phyloP scores from a whole-genome alignment of 2,797 vertebrate genomes.

The Pantherophis alleghaniensis region DNA sequence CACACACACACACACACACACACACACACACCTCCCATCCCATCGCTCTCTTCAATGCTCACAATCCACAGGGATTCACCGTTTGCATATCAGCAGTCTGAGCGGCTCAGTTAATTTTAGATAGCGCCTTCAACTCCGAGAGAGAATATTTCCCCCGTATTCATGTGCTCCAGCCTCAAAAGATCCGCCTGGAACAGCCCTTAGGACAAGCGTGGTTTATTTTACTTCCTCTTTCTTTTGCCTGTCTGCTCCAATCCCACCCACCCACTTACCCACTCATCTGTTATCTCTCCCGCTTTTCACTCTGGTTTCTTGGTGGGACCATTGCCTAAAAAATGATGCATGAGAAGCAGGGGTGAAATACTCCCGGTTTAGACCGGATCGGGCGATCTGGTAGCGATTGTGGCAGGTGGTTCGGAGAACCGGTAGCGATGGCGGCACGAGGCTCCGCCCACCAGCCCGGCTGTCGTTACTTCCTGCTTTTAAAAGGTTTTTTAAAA shows the following conservation, averaged over 20 bases:
- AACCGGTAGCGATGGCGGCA: too few species aligned
- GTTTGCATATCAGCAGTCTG: constrained; percentile 44
- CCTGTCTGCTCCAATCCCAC: background rate
- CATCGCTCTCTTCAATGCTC: constrained; percentile 14
- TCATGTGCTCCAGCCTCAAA: constrained; percentile 44
- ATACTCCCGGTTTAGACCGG: too few species aligned
- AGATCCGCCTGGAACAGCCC: background rate
- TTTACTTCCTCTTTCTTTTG: constrained; percentile 11
- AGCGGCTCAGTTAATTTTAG: constrained; percentile 62
- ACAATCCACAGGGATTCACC: constrained; percentile 57
- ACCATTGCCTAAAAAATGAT: background rate
- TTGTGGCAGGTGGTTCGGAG: too few species aligned
- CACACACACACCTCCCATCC: constrained; percentile 26
- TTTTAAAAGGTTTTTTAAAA: too few species aligned
- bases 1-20: too few species aligned
- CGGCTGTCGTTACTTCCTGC: too few species aligned
- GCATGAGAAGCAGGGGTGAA: too few species aligned
- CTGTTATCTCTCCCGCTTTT: background rate
- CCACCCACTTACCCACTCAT: background rate
- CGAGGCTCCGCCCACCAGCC: too few species aligned
- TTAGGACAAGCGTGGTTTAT: constrained; percentile 8
- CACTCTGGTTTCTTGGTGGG: background rate
- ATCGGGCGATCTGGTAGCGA: too few species aligned
- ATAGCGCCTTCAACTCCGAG: constrained; percentile 34
- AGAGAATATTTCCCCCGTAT: constrained; percentile 22